Percentiles rank a stretch among this genome's conserved stretches.
phyloP scores from a whole-genome alignment of 2,113 vertebrate genomes.

The Equus przewalskii region DNA sequence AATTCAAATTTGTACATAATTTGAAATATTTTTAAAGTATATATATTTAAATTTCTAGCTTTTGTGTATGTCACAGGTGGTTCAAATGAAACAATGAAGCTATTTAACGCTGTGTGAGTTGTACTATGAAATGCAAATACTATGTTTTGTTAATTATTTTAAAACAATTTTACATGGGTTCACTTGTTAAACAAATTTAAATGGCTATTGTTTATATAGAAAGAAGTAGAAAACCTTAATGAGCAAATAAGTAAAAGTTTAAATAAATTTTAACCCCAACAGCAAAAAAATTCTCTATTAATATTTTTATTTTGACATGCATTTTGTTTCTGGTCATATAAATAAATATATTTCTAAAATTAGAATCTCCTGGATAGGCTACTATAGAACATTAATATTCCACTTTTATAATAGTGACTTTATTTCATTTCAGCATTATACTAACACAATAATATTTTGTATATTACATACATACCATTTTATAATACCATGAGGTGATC shows the following conservation, averaged over 20 bases:
- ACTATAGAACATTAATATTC: background rate
- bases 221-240: background rate
- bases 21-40: slow-evolving; percentile 20
- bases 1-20: slow-evolving; percentile 46
- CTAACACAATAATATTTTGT: background rate
- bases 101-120: background rate
- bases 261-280: background rate
- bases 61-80: background rate
- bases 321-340: background rate
- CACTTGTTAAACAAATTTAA: background rate
- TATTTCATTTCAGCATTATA: background rate
- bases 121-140: background rate
- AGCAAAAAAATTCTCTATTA: background rate
- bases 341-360: background rate
- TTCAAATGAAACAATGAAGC: background rate
- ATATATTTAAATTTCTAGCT: background rate
- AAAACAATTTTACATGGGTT: background rate
- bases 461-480: background rate
- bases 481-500: background rate
- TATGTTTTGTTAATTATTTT: background rate
- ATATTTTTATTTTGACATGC: background rate
- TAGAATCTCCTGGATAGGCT: background rate
- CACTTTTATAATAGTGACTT: background rate
- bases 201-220: background rate
- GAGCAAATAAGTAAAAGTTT: background rate